These are phyloP conservation scores for Caenorhabditis becei DNA, from an alignment of 2,888 invertebrate species.

Conservation along the genomic window DNA sequence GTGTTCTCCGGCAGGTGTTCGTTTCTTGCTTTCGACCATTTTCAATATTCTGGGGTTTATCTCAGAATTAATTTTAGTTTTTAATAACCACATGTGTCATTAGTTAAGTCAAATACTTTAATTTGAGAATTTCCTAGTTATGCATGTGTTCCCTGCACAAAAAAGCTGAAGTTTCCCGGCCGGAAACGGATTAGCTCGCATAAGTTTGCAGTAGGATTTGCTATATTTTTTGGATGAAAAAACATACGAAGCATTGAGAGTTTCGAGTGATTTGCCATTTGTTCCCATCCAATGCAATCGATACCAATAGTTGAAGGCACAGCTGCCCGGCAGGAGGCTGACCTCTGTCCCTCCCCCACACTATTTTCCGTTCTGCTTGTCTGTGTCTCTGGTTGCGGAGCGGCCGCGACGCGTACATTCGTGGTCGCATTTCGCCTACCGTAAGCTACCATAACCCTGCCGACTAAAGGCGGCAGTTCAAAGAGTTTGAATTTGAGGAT, in stretches of 20 bases:
- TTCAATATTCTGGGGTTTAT: too few species aligned
- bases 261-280: neutral
- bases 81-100: too few species aligned
- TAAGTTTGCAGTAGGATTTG: neutral
- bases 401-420: constrained; percentile 38
- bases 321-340: constrained; percentile 4
- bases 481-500: neutral
- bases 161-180: neutral
- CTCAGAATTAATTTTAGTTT: too few species aligned
- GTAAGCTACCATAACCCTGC: constrained; percentile 43
- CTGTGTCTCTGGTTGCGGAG: constrained; percentile 15
- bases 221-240: neutral
- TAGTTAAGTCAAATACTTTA: too few species aligned
- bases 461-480: constrained; percentile 18
- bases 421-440: constrained; percentile 20
- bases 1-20: too few species aligned
- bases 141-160: neutral
- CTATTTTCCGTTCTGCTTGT: neutral
- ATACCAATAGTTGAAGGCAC: neutral
- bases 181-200: neutral
- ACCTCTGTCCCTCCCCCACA: constrained; percentile 10
- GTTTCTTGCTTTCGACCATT: too few species aligned
- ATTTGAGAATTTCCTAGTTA: too few species aligned
- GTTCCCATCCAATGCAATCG: neutral
- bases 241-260: neutral